Percentiles rank a stretch among this genome's conserved stretches.
phyloP scores from a whole-genome alignment of 2,888 invertebrate species.

The Caenorhabditis japonica region DNA sequence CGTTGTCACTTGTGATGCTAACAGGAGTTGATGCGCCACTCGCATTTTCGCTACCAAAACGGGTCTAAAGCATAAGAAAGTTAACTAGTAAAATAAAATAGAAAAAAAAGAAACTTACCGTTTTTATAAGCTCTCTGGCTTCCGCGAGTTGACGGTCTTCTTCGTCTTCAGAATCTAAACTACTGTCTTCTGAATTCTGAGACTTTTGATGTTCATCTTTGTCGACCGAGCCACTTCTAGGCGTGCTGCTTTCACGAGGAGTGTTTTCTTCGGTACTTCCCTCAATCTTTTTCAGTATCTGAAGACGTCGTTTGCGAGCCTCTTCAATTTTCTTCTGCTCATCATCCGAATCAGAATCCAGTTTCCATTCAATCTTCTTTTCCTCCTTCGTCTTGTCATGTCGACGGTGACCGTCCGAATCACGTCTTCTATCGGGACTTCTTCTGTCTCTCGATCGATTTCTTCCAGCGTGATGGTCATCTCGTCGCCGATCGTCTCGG shows the following conservation, averaged over 20 bases:
- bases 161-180: conserved; percentile 49
- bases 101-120: too few relatives aligned
- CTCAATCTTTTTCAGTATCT: conserved; percentile 55
- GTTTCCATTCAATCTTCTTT: conserved; percentile 57
- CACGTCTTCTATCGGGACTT: conserved; percentile 25
- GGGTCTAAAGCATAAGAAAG: too few relatives aligned
- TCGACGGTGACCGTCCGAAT: conserved; percentile 13
- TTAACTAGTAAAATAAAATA: too few relatives aligned
- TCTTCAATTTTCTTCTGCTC: conserved; percentile 71
- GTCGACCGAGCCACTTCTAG: conserved; percentile 16
- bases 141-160: conserved; percentile 41
- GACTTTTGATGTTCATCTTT: conserved; percentile 7
- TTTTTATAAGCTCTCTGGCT: conserved; percentile 46
- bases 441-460: conserved; percentile 24
- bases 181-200: conserved; percentile 28
- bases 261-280: conserved; percentile 28
- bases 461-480: conserved; percentile 4
- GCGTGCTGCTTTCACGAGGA: conserved; percentile 14
- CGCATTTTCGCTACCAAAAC: conserved; percentile 50
- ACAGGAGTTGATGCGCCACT: conserved; percentile 58
- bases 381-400: conserved; percentile 36
- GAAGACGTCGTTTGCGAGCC: conserved; percentile 58
- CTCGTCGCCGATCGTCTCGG: conserved; percentile 21
- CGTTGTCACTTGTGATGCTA: conserved; percentile 27
- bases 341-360: conserved; percentile 64